These are phyloP conservation scores for Molothrus ater DNA, from an alignment of 2,797 vertebrate genomes.

Conservation along the genomic window DNA sequence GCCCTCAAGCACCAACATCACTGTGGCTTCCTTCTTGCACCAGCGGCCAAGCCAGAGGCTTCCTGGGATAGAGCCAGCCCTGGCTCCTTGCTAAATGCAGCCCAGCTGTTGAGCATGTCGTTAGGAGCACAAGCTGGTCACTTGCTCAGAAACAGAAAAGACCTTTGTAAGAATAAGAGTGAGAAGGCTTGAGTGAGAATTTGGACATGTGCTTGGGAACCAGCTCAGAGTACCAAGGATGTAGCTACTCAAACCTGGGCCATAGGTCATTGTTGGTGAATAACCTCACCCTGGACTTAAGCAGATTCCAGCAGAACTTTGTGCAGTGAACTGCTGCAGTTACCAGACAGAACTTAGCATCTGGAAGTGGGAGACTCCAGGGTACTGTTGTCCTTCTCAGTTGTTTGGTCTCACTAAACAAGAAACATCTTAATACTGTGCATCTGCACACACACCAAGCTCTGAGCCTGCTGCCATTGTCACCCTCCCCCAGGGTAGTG, in stretches of 20 bases:
- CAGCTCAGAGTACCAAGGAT: not conserved
- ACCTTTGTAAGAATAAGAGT: not conserved
- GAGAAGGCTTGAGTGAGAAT: not conserved
- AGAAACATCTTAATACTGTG: not conserved
- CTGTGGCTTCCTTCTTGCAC: not conserved
- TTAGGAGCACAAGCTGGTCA: not conserved
- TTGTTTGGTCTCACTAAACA: not conserved
- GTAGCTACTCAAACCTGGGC: not conserved
- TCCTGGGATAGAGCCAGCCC: not conserved
- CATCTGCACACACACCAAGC: not conserved
- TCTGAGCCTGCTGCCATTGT: not conserved
- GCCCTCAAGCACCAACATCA: not conserved
- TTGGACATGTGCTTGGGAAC: not conserved
- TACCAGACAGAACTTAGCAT: not conserved
- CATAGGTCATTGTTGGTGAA: not conserved
- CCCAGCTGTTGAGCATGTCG: not conserved
- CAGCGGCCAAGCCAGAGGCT: not conserved
- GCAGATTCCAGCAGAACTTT: not conserved
- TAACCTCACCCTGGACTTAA: not conserved
- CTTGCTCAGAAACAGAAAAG: not conserved
- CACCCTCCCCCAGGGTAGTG: not conserved
- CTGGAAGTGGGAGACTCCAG: not conserved
- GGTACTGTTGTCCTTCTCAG: not conserved
- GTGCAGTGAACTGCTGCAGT: not conserved
- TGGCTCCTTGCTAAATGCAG: not conserved